Conservation (phyloP, 2,113 vertebrate genomes). For the Actenoides hombroni region DNA sequence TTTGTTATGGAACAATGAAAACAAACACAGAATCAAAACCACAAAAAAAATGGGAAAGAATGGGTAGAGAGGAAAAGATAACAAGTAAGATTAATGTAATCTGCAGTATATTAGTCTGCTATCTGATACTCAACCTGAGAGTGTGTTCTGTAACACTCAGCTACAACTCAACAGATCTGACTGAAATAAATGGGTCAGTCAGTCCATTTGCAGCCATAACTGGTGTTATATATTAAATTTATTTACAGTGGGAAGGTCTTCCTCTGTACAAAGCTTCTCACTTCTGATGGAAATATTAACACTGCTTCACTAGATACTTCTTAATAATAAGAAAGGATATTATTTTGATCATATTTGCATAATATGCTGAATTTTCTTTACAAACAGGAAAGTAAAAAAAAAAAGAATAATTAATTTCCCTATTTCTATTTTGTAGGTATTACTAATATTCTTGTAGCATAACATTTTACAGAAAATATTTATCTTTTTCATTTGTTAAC, state of each 20-base stretch:
- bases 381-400: background rate
- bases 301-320: background rate
- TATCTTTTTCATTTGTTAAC: background rate
- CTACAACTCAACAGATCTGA: background rate
- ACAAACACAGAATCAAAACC: constrained; percentile 3
- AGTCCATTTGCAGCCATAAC: background rate
- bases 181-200: background rate
- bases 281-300: background rate
- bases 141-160: background rate
- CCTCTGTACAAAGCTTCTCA: background rate
- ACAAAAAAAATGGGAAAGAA: constrained; percentile 6
- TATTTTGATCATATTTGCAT: background rate
- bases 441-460: background rate
- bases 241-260: background rate
- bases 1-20: constrained; percentile 35
- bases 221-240: background rate
- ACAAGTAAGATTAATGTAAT: constrained; percentile 32
- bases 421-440: background rate
- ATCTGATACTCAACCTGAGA: constrained; percentile 17
- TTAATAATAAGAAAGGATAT: background rate
- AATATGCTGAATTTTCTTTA: background rate
- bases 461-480: background rate
- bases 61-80: constrained; percentile 1
- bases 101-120: constrained; percentile 5
- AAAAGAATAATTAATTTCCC: background rate